Base-by-base conservation (phyloP, 2,888 invertebrate genomes). In the Leptinotarsa peninsularis region DNA sequence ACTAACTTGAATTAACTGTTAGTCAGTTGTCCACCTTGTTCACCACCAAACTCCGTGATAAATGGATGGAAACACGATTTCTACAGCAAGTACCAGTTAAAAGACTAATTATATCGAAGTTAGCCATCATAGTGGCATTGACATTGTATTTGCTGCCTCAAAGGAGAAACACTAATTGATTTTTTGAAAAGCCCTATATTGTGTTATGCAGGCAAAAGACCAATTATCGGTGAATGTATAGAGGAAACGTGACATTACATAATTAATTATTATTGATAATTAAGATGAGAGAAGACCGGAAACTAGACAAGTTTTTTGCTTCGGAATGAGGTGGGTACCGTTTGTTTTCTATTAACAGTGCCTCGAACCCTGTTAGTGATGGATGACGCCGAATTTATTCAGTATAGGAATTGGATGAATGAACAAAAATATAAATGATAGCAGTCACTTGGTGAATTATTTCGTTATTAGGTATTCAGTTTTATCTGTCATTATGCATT, bases 81-180 rank as follows among this genome's bases (percentile, higher is more conserved):
- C 58, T 58, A 5, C 23, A 14, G 15, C 23, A 58, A 58, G 4
- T 58, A 15, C 58, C 58, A 58, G 23, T 15, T 58, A 27, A 58
- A 21, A 21, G 58, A 27, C 58, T 58, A 14, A 58, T 58, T 58
- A 58, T 58, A 58, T 58, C 15, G 58, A 27, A 27, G 58, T 58
- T 58, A 17, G 58, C 58, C 23, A 58, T 58, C 23, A 58, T 58
- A 58, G 58, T 58, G 58, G 21, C 58, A 58, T 23, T 58, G 58
- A 58, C 58, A 58, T 58, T 58, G 58, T 58, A 23, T 58, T 54
- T 58, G 58, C 27, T 58, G 58, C 58, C 4, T 58, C 23, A 15
- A 21, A 58, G 23, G 21, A 58, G 23, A 21, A 58, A 15, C 27
- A 58, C 17, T 58, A 58, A 58, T 58, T 21, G 10, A 58, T 58